Evolutionary conservation across 1,140 invertebrate species (phyloP).

Genomic region (Hycleus cichorii): DNA sequence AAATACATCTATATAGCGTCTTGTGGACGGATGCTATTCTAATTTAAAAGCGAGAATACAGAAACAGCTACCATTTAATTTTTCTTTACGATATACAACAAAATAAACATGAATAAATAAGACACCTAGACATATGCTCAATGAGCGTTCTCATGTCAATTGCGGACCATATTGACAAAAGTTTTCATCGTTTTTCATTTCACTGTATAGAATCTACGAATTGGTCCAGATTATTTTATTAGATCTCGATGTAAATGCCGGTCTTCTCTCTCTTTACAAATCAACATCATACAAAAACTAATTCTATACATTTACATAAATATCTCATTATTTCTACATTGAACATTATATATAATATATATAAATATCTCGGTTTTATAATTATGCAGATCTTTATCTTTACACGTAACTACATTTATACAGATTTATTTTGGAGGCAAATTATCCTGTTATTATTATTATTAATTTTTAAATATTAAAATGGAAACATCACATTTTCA

Average conservation of each 20-base stretch:
- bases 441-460: not conserved
- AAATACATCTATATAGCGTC: slow-evolving; percentile 1
- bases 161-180: slow-evolving; percentile 4
- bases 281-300: slow-evolving; percentile 16
- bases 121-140: not conserved
- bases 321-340: slow-evolving; percentile 12
- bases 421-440: slow-evolving; percentile 8
- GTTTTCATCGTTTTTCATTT: not conserved
- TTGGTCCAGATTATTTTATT: slow-evolving; percentile 11
- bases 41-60: slow-evolving; percentile 1
- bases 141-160: slow-evolving; percentile 6
- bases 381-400: slow-evolving; percentile 14
- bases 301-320: slow-evolving; percentile 15
- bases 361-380: slow-evolving; percentile 12
- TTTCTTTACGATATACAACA: no score
- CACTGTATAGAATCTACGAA: not conserved
- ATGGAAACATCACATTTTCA: not conserved
- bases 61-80: slow-evolving; percentile 2
- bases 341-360: slow-evolving; percentile 5
- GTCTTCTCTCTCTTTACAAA: slow-evolving; percentile 6
- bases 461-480: not conserved
- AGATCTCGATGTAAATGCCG: slow-evolving; percentile 5
- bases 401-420: slow-evolving; percentile 14
- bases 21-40: slow-evolving; percentile 15
- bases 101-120: not conserved